Percentiles rank a stretch among this genome's conserved stretches.
Conservation (phyloP, 2,888 invertebrate genomes). For the Pheosia tremula region DNA sequence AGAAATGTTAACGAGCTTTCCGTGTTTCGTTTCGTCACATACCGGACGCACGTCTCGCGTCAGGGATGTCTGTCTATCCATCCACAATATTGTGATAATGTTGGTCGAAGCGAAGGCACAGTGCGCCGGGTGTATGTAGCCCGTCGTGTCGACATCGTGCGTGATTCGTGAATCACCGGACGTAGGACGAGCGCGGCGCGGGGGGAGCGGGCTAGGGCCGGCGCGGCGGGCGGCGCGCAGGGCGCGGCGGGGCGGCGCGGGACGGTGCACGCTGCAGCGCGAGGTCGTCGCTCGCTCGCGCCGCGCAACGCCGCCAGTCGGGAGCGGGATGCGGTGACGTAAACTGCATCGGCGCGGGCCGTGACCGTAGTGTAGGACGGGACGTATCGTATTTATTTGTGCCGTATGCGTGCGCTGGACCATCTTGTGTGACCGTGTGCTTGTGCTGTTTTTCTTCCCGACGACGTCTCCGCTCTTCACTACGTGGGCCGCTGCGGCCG, state of each 20-base stretch:
- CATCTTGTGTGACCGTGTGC: slow-evolving; percentile 67
- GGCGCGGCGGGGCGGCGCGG: slow-evolving; percentile 58
- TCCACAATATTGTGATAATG: slow-evolving; percentile 33
- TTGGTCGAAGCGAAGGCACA: slow-evolving; percentile 42
- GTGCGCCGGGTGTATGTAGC: slow-evolving; percentile 38
- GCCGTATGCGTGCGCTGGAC: slow-evolving; percentile 66
- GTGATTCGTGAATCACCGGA: slow-evolving; percentile 68
- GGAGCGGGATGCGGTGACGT: slow-evolving; percentile 85
- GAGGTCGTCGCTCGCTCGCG: slow-evolving; percentile 82
- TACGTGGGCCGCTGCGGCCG: slow-evolving; percentile 72
- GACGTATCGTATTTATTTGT: slow-evolving; percentile 75
- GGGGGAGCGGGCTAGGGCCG: slow-evolving; percentile 49
- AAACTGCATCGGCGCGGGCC: slow-evolving; percentile 83
- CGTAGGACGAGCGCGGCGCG: slow-evolving; percentile 64
- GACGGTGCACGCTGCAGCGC: slow-evolving; percentile 81
- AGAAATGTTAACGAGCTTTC: slow-evolving; percentile 45
- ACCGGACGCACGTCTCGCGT: slow-evolving; percentile 40
- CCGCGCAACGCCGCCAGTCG: slow-evolving; percentile 69
- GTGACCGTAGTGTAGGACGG: slow-evolving; percentile 82
- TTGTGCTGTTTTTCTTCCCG: slow-evolving; percentile 58
- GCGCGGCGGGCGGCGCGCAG: slow-evolving; percentile 48
- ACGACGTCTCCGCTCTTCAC: slow-evolving; percentile 79
- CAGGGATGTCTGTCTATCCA: slow-evolving; percentile 32
- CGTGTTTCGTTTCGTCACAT: slow-evolving; percentile 38
- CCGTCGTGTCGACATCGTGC: slow-evolving; percentile 45